Percentiles rank a stretch among this genome's conserved stretches.
Evolutionary conservation across 1,140 invertebrate genomes (phyloP).

Genomic region (Philotrypesis tridentata): DNA sequence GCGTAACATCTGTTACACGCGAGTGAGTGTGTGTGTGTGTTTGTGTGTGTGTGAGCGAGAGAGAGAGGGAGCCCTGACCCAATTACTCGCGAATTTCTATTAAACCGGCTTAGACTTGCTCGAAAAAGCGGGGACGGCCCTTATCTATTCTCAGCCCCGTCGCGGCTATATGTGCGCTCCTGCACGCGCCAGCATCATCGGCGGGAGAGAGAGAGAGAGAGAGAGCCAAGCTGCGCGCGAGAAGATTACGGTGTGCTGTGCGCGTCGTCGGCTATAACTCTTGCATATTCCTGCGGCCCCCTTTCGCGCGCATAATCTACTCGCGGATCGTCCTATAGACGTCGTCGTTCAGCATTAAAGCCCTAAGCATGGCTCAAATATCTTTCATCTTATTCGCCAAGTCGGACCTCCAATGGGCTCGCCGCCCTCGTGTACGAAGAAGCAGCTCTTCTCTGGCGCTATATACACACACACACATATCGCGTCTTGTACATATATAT

Average conservation of each 20-base stretch:
- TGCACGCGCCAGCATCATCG: not conserved
- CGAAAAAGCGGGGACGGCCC: not conserved
- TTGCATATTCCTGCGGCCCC: slow-evolving; percentile 51
- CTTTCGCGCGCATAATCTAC: slow-evolving; percentile 54
- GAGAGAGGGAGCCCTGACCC: not conserved
- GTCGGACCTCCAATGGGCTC: too few species aligned
- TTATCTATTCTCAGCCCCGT: not conserved
- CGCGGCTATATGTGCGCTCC: not conserved
- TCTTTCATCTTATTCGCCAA: slow-evolving; percentile 38
- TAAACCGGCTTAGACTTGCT: not conserved
- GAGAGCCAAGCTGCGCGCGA: not conserved
- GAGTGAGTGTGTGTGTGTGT: too few species aligned
- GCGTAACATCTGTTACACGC: not conserved
- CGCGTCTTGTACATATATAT: too few species aligned
- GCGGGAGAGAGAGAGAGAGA: not conserved
- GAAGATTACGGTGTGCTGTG: slow-evolving; percentile 53
- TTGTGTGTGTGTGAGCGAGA: too few species aligned
- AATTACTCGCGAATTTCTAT: slow-evolving; percentile 3
- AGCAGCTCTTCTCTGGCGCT: too few species aligned
- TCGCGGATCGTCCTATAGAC: slow-evolving; percentile 45
- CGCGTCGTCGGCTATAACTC: slow-evolving; percentile 55
- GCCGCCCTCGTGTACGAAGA: too few species aligned
- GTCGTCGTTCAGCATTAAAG: slow-evolving; percentile 56
- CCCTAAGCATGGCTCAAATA: slow-evolving; percentile 52
- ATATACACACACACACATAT: too few species aligned